Conservation (phyloP, 2,888 invertebrate species). For the Rhamnusium bicolor region DNA sequence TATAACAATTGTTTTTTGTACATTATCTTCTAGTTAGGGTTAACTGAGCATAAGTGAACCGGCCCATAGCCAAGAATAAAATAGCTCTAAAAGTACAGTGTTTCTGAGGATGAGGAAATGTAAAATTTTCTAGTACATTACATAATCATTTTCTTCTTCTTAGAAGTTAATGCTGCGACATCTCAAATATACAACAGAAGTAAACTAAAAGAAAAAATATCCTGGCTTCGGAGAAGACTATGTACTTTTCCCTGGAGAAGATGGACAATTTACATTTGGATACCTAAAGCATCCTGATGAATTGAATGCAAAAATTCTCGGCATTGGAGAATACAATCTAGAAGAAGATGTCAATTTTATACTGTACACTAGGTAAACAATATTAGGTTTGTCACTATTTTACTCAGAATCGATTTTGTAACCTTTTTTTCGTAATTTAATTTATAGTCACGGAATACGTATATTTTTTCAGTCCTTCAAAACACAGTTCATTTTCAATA, state of each 20-base stretch:
- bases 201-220: constrained; percentile 48
- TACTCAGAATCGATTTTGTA: too few species aligned
- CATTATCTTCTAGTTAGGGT: too few species aligned
- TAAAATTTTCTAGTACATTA: too few species aligned
- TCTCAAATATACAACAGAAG: constrained; percentile 34
- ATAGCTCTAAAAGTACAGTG: too few species aligned
- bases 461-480: too few species aligned
- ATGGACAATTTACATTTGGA: constrained; percentile 65
- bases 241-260: constrained; percentile 71
- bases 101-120: too few species aligned
- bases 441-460: too few species aligned
- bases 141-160: constrained; percentile 4
- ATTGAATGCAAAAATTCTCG: constrained; percentile 36
- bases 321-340: constrained; percentile 39
- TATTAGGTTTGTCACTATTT: not conserved
- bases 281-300: constrained; percentile 59
- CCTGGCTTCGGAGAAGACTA: constrained; percentile 71
- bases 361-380: constrained; percentile 69
- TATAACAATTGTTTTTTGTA: too few species aligned
- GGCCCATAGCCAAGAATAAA: too few species aligned
- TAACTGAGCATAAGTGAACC: too few species aligned
- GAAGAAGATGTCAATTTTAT: constrained; percentile 71
- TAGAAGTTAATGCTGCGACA: not conserved
- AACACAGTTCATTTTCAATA: too few species aligned
- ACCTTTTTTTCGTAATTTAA: too few species aligned